These are phyloP conservation scores for Eudorcas thomsonii DNA, from an alignment of 2,113 vertebrate genomes.

Conservation along the genomic window DNA sequence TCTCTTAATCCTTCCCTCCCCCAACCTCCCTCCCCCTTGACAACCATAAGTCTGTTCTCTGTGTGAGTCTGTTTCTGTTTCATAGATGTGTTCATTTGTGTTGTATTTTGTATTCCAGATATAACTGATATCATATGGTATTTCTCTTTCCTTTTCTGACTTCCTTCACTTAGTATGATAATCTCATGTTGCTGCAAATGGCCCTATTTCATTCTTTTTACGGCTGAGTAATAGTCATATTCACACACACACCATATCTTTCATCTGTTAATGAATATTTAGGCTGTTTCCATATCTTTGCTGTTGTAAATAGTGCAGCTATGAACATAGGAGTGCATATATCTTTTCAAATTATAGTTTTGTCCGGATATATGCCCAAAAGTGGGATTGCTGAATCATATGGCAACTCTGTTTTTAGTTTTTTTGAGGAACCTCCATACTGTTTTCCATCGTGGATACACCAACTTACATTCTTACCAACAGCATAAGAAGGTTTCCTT, in stretches of 20 bases:
- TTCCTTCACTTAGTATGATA: neutral
- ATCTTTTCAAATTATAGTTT: neutral
- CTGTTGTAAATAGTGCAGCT: neutral
- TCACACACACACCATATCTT: neutral
- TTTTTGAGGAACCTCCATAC: neutral
- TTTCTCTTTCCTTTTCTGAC: neutral
- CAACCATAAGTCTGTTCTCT: neutral
- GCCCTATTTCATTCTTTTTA: neutral
- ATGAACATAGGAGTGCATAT: neutral
- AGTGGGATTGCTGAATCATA: neutral
- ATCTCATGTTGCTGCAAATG: neutral
- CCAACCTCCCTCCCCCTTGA: neutral
- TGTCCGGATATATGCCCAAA: neutral
- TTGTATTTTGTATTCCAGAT: neutral
- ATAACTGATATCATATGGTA: neutral
- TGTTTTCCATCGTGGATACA: neutral
- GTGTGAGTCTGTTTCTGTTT: neutral
- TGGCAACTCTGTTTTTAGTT: neutral
- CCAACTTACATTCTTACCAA: neutral
- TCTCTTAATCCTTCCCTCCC: neutral
- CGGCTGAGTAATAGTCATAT: neutral
- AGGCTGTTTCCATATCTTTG: neutral
- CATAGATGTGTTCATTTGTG: neutral
- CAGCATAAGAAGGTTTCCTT: neutral
- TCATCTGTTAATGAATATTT: neutral